Base-by-base conservation (phyloP, 1,140 invertebrate genomes). In the Drosophila triauraria region DNA sequence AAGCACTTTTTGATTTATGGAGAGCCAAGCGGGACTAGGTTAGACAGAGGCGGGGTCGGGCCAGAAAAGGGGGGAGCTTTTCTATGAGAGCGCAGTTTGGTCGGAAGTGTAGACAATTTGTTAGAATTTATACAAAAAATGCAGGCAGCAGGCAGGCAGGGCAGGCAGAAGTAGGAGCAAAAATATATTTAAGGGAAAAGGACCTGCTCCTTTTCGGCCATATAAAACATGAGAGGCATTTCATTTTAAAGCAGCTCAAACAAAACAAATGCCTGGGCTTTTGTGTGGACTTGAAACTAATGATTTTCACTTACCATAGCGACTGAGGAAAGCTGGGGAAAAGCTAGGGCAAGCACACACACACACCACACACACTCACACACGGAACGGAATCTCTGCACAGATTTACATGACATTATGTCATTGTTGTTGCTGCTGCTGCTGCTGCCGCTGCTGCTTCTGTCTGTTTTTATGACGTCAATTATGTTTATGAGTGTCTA, bases 401-500 rank as follows among this genome's bases (percentile, higher is more conserved):
- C 84, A 87, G 84, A 87, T 87, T 87, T 88, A 88, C 84, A 87
- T 87, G 84, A 87, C 84, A 88, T 88, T 80, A 80, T 87, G 84
- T 87, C 84, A 87, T 88, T 88, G 80, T 86, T 72, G 76, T 81
- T 72, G 72, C 63, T 64, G 12, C 38, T 68, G 42, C 43, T 44
- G 20, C 40, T 42, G 13, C 51, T 40, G 20, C 40, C 35, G 13
- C 51, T 40, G 47, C 30, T 60, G 54, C 77, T 30, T 30, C 27
- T 81, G 82, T 86, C 82, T 88, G 77, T 87, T 84, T 88, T 88
- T 88, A 88, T 88, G 84, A 88, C 84, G 84, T 88, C 84, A 88
- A 88, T 88, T 88, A 88, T 88, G 84, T 88, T 88, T 88, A 88
- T 88, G 84, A 88, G 86, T 90, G 84, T 88, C 84, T 88, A 88